Evolutionary conservation across 2,797 vertebrate species (phyloP), one percentile per base, ranked within the genome.

Genomic region (Dallia pectoralis): DNA sequence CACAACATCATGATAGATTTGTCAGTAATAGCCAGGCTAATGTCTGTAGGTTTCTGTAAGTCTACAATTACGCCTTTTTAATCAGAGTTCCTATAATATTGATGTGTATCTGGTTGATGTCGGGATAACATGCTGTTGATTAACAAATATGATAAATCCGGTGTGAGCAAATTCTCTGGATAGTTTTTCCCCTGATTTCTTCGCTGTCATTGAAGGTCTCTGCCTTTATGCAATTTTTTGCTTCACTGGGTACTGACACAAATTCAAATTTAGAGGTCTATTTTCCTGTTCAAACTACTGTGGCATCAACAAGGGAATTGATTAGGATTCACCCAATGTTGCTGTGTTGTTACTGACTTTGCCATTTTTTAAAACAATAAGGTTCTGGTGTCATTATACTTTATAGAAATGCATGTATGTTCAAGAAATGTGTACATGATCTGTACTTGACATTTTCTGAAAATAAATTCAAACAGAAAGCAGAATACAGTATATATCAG

Each of bases 181-280:
- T 83, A 85, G 87, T 77, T 80, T 86, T 87, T 88, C 84, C 82
- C 84, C 88, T 78, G 74, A 82, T 79, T 82, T 80, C 83, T 81
- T 79, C 76, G 80, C 81, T 84, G 71, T 73, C 74, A 77, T 68
- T 86, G 82, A 81, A 78, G 81, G 81, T 82, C 73, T 77, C 79
- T 88, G 77, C 71, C 75, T 86, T 87, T 79, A 84, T 86, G 83
- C 88, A 87, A 92, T 93, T 93, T 91, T 85, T 81, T 85, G 90
- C 90, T 74, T 87, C 82, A 86, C 79, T 89, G 87, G 90, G 82
- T 79, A 81, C 83, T 85, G 87, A 88, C 75, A 91, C 89, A 90
- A 90, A 88, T 83, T 89, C 72, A 78, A 87, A 84, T 86, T 44
- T 83, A 82, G 75, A 79, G 70, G 81, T 87, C 86, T 88, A 85